Evolutionary conservation across 2,797 vertebrate genomes (phyloP), one percentile per base, ranked within the genome.

Genomic region (Chrysocyon brachyurus): DNA sequence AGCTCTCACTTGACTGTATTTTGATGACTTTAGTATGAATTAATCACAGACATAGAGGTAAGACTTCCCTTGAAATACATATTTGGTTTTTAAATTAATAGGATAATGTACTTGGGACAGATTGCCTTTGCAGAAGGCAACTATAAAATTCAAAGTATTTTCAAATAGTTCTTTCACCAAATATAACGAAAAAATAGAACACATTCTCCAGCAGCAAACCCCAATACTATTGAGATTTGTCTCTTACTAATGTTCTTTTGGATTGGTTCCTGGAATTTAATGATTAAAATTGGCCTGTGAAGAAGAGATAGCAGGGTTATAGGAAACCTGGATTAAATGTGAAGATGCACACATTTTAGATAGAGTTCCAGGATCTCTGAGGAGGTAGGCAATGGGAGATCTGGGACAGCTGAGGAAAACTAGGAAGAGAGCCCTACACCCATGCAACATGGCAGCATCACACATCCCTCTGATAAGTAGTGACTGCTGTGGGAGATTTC

Each of bases 1-100:
- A 63, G 61, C 31, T 84, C 88, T 96, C 79, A 92, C n/a, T 78
- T 79, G 66, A 81, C 81, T 83, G 1, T 75, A 82, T 96, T 96
- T 96, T 97, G 68, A 96, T 90, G 66, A 64, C 40, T 90, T 96
- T 86, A 49, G 57, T 86, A 87, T 88, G 36, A 97, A 94, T 94
- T 94, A 96, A 95, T 97, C 52, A 94, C 16, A 72, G 72, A 79
- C 3, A 56, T 10, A 84, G 46, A 91, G 68, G 56, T 92, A 87
- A 96, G 87, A 94, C 87, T 95, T 91, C 63, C 75, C 57, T 52
- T 96, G 83, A 97, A 83, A 95, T 91, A n/a, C 31, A 78, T 66
- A 61, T 66, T 70, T 6, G 0, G 46, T 79, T 92, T 97, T 95
- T 86, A 63, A 96, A 94, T 94, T 96, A 54, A 59, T 72, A 93